Evolutionary conservation across 2,113 vertebrate genomes (phyloP).

Genomic region (Nothocercus julius): DNA sequence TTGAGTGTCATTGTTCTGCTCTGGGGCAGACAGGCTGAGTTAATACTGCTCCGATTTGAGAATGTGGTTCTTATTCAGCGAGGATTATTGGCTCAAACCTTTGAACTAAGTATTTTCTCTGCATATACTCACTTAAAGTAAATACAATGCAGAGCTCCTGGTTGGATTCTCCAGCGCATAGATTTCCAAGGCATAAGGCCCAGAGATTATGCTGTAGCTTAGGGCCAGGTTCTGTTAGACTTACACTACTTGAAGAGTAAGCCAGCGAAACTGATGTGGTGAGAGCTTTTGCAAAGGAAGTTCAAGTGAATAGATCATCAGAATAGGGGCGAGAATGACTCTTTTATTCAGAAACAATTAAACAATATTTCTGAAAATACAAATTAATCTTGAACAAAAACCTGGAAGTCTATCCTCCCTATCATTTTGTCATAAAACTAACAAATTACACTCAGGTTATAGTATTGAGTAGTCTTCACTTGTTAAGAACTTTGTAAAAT

Average conservation of each 20-base stretch:
- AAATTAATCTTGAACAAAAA: not conserved
- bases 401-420: not conserved
- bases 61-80: not conserved
- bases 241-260: constrained; percentile 30
- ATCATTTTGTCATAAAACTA: not conserved
- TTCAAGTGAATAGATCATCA: not conserved
- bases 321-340: not conserved
- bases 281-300: not conserved
- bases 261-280: not conserved
- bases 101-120: constrained; percentile 46
- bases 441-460: not conserved
- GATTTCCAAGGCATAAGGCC: constrained; percentile 3
- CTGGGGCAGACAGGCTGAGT: not conserved
- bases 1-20: constrained; percentile 48
- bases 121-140: constrained; percentile 2
- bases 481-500: not conserved
- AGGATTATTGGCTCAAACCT: constrained; percentile 15
- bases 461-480: not conserved
- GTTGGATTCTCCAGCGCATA: not conserved
- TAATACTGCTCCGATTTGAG: constrained; percentile 54
- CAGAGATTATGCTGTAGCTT: not conserved
- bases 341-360: not conserved
- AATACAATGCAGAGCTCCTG: constrained; percentile 25
- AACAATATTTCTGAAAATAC: not conserved
- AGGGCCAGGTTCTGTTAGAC: not conserved